phyloP scores from a whole-genome alignment of 35 echinoderm and acorn worm species.

The Anneissia japonica region DNA sequence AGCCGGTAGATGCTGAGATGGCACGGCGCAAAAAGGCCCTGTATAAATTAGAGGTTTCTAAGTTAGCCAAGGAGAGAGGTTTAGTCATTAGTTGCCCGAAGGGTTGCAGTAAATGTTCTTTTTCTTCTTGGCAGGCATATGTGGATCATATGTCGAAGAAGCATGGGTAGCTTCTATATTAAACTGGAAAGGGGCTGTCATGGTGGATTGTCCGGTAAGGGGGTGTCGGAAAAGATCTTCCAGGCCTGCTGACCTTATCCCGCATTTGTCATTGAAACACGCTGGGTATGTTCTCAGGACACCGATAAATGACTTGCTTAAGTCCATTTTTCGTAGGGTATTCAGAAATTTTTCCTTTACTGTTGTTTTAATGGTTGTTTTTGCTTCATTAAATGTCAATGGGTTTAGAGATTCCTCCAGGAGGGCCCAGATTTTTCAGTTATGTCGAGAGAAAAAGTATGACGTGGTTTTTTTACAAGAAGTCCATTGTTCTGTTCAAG shows the following conservation, averaged over 20 bases:
- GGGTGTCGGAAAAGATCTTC: neutral
- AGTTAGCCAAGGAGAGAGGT: neutral
- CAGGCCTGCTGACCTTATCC: neutral
- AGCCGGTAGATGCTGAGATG: too few relatives aligned
- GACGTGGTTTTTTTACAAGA: conserved; percentile 37
- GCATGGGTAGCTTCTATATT: too few relatives aligned
- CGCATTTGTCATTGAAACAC: neutral
- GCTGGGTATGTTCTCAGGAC: neutral
- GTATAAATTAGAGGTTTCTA: neutral
- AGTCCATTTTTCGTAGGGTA: neutral
- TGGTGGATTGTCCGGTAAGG: neutral
- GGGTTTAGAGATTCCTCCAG: neutral
- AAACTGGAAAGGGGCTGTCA: neutral
- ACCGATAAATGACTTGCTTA: neutral
- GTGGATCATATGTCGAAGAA: neutral
- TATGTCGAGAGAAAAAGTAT: neutral
- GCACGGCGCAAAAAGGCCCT: neutral
- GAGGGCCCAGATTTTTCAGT: neutral
- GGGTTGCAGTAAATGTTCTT: neutral
- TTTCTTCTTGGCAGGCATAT: neutral
- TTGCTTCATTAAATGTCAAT: conserved; percentile 17
- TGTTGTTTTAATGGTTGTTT: neutral
- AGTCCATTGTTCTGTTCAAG: neutral
- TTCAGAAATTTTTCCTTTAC: neutral
- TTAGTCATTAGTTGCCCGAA: neutral